phyloP scores from a whole-genome alignment of 2,888 invertebrate genomes.

The Scotopteryx bipunctaria region DNA sequence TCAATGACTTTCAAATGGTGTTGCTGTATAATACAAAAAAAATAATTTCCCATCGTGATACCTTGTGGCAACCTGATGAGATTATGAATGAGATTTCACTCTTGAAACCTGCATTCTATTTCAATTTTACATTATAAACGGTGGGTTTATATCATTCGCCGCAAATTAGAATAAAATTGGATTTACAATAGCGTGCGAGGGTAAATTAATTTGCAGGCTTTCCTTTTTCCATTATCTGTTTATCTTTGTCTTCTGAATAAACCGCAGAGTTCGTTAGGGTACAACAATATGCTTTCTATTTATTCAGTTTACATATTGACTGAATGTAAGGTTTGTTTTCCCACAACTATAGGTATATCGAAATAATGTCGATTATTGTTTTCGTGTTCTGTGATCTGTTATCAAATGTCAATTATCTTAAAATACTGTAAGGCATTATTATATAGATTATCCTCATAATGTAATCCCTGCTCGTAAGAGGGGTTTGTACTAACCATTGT shows the following conservation, averaged over 20 bases:
- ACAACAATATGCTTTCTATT: background rate
- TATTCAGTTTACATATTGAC: background rate
- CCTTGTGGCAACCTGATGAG: conserved; percentile 48
- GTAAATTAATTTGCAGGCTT: conserved; percentile 34
- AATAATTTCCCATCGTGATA: conserved; percentile 34
- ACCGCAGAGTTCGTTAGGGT: conserved; percentile 6
- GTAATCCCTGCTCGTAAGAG: background rate
- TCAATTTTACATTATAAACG: conserved; percentile 41
- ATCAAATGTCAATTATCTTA: no score
- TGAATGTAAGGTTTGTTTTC: background rate
- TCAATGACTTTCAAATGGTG: no score
- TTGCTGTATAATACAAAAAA: no score
- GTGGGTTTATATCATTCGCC: conserved; percentile 35
- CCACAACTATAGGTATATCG: background rate
- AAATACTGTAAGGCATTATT: no score
- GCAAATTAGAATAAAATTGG: conserved; percentile 35
- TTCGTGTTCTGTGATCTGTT: no score
- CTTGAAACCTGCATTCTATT: conserved; percentile 45
- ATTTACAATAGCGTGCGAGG: conserved; percentile 27
- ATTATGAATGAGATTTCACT: conserved; percentile 48
- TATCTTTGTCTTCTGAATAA: conserved; percentile 19
- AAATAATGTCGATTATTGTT: no score
- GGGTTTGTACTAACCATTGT: conserved; percentile 34
- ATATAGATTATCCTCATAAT: background rate
- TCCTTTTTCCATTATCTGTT: conserved; percentile 25